Evolutionary conservation across 2,888 invertebrate species (phyloP), one percentile per base, ranked within the genome.

Genomic region (Rhogogaster chlorosoma): DNA sequence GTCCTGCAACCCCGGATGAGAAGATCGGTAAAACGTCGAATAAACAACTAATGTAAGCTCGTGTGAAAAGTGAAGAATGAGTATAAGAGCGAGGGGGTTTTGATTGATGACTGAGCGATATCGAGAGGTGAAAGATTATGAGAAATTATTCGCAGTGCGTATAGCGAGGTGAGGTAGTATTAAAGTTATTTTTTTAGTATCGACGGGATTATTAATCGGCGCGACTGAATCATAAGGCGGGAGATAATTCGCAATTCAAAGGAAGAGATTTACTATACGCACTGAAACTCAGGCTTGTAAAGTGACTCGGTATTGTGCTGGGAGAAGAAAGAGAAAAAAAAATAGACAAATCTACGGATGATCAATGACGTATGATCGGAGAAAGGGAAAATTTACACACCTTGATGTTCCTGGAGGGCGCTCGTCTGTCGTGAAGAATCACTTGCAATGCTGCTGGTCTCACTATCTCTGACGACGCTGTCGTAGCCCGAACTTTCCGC

Each of bases 401-500:
- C 92, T 90, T 93, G 92, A 88, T 93, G 92, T 83, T 93, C 93
- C 80, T 92, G 93, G 38, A 93, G 90, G n/a, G 92, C 92, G 87
- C 94, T 94, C 18, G 94, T 94, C 85, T 94, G 92, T 86, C 95
- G 92, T 77, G 94, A 95, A 10, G 94, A 94, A 86, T 95, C 96
- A 22, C 98, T 98, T 87, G 97, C 97, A 88, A 97, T 96, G 86
- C 97, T 98, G 32, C 98, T 98, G 86, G 97, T 98, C 91, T 98
- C 98, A 88, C 97, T 97, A 93, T 98, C 98, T 86, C 98, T 94
- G 12, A 98, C 96, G 87, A 98, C 97, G 90, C 98, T 98, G 91
- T 98, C 98, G 91, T 98, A 98, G 0, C 98, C 98, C 78, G 95
- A 95, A 90, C 97, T 98, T 92, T 98, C 98, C 3, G 98, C 97